phyloP scores from a whole-genome alignment of 2,888 invertebrate genomes.

The Mycalesis mineus region DNA sequence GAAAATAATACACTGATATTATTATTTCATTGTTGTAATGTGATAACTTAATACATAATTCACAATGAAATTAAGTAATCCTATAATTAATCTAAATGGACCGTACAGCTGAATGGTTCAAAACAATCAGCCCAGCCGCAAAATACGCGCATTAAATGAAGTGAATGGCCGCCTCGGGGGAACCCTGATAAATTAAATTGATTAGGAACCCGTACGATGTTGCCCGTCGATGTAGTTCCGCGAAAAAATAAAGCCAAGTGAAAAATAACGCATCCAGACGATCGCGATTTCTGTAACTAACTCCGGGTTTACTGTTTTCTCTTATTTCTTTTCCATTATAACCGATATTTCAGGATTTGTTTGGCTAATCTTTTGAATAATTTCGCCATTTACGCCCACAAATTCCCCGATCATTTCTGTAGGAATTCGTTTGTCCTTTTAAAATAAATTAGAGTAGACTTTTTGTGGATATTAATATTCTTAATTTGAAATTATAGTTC shows the following conservation, averaged over 20 bases:
- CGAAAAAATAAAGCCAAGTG: slow-evolving; percentile 71
- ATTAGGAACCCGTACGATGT: slow-evolving; percentile 76
- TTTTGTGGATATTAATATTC: not conserved
- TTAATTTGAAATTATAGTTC: too few species aligned
- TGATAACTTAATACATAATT: slow-evolving; percentile 52
- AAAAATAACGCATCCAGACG: slow-evolving; percentile 63
- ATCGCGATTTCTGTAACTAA: slow-evolving; percentile 43
- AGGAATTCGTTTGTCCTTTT: not conserved
- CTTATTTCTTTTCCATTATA: slow-evolving; percentile 12
- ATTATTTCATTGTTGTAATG: slow-evolving; percentile 35
- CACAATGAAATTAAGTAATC: slow-evolving; percentile 75
- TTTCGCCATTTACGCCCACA: not conserved
- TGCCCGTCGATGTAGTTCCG: slow-evolving; percentile 63
- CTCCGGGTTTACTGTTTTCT: not conserved
- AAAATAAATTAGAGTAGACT: not conserved
- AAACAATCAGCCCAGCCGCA: slow-evolving; percentile 77
- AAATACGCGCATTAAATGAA: slow-evolving; percentile 79
- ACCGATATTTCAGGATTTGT: slow-evolving; percentile 7
- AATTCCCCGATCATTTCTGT: not conserved
- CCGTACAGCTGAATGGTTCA: slow-evolving; percentile 77
- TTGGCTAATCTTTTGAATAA: slow-evolving; percentile 7
- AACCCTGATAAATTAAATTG: slow-evolving; percentile 79
- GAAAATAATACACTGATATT: not conserved
- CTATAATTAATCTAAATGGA: slow-evolving; percentile 79
- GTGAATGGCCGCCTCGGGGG: slow-evolving; percentile 76